These are phyloP conservation scores for Agapornis canus DNA, from an alignment of 2,797 vertebrate species.

Conservation along the genomic window DNA sequence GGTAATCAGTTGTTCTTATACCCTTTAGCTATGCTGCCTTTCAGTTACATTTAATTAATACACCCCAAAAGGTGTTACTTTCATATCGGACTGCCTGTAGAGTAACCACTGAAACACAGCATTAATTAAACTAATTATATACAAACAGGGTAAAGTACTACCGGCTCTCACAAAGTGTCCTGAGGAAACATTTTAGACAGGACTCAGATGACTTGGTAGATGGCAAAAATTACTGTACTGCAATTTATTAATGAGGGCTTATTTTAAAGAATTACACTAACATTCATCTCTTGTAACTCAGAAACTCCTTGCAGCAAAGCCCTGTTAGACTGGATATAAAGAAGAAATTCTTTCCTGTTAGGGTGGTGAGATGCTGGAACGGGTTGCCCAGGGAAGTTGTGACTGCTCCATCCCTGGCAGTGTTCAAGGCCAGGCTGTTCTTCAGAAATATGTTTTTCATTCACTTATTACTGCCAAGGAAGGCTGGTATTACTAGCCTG, in stretches of 20 bases:
- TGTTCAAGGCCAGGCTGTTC: not conserved
- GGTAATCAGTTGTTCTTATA: not conserved
- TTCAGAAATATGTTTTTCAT: not conserved
- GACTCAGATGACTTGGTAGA: not conserved
- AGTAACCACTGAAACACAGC: not conserved
- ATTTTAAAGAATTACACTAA: constrained; percentile 43
- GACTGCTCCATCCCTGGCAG: too few relatives aligned
- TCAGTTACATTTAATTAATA: not conserved
- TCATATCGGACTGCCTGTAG: not conserved
- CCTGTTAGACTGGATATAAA: not conserved
- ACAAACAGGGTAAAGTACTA: not conserved
- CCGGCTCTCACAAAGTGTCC: not conserved
- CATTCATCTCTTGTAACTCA: not conserved
- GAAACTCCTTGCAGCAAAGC: constrained; percentile 3
- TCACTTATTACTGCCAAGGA: constrained; percentile 28
- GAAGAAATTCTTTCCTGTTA: too few relatives aligned
- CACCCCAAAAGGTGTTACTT: not conserved
- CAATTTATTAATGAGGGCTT: constrained; percentile 27
- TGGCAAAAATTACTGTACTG: constrained; percentile 30
- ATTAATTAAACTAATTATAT: not conserved
- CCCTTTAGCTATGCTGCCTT: not conserved
- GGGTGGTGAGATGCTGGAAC: too few relatives aligned
- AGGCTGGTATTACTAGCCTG: not conserved
- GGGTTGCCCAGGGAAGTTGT: too few relatives aligned
- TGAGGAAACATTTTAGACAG: not conserved